These are phyloP conservation scores for Thyatira batis DNA, from an alignment of 2,888 invertebrate species.

Conservation along the genomic window DNA sequence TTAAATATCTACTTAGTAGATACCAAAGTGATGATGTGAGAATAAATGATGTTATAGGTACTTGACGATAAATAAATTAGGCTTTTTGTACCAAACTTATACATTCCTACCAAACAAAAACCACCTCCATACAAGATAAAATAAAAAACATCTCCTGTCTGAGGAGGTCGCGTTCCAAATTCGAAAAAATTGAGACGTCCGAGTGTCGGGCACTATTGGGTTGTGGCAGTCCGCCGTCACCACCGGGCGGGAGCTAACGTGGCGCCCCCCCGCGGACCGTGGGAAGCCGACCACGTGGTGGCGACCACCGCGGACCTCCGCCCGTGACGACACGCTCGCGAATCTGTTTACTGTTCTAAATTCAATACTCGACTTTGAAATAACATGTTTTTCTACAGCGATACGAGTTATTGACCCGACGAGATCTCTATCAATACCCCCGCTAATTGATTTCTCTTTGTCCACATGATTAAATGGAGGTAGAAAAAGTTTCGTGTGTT, in stretches of 20 bases:
- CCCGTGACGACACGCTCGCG: constrained; percentile 43
- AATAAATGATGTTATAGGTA: too few relatives aligned
- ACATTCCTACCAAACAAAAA: not conserved
- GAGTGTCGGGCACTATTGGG: constrained; percentile 27
- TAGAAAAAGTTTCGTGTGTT: not conserved
- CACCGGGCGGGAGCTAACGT: constrained; percentile 14
- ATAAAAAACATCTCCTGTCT: constrained; percentile 24
- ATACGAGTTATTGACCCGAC: not conserved
- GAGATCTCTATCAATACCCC: not conserved
- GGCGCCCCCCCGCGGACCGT: constrained; percentile 60
- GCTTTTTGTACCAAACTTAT: too few relatives aligned
- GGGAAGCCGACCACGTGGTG: constrained; percentile 59
- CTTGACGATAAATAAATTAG: not conserved
- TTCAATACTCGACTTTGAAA: constrained; percentile 16
- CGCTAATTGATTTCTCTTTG: not conserved
- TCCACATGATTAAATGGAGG: not conserved
- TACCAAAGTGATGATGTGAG: too few relatives aligned
- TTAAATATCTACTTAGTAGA: too few relatives aligned
- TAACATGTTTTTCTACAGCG: constrained; percentile 21
- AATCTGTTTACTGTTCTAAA: constrained; percentile 21
- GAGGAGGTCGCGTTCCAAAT: constrained; percentile 44
- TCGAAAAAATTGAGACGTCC: constrained; percentile 25
- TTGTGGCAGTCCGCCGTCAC: constrained; percentile 11
- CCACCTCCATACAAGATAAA: not conserved
- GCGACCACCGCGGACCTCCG: constrained; percentile 53